Conservation (phyloP, 2,113 vertebrate species). For the Semicossyphus pulcher region DNA sequence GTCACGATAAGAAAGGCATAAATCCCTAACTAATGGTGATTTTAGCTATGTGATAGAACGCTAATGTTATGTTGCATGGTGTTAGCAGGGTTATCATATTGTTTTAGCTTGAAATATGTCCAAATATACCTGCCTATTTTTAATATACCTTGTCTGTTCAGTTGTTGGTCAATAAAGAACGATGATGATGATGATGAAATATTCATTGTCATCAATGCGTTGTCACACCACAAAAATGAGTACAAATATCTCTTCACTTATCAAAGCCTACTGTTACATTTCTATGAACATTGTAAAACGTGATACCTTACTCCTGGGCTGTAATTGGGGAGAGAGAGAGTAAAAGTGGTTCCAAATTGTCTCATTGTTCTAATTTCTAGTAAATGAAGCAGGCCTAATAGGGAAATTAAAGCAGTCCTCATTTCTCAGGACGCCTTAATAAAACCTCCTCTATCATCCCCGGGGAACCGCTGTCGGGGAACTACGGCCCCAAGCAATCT, state of each 20-base stretch:
- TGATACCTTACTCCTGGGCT: background rate
- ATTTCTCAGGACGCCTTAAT: conserved; percentile 31
- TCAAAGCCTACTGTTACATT: no score
- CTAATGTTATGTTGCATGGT: no score
- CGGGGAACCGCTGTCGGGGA: conserved; percentile 23
- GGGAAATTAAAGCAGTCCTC: conserved; percentile 53
- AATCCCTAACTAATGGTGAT: no score
- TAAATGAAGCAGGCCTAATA: conserved; percentile 52
- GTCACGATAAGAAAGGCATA: no score
- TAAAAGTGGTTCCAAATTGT: conserved; percentile 5
- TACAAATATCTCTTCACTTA: background rate
- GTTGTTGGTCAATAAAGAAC: no score
- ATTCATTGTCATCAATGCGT: no score
- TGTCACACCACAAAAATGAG: background rate
- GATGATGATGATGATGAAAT: no score
- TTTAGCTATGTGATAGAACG: no score
- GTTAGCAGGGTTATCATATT: no score
- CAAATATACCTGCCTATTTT: no score
- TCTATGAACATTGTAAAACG: background rate
- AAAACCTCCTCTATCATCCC: conserved; percentile 32
- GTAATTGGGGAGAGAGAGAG: background rate
- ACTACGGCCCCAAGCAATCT: conserved; percentile 33
- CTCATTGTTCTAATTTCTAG: conserved; percentile 41
- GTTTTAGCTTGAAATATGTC: no score
- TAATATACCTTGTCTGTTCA: no score